Conservation (phyloP, 2,797 vertebrate species). For the Hozukius guyotensis region DNA sequence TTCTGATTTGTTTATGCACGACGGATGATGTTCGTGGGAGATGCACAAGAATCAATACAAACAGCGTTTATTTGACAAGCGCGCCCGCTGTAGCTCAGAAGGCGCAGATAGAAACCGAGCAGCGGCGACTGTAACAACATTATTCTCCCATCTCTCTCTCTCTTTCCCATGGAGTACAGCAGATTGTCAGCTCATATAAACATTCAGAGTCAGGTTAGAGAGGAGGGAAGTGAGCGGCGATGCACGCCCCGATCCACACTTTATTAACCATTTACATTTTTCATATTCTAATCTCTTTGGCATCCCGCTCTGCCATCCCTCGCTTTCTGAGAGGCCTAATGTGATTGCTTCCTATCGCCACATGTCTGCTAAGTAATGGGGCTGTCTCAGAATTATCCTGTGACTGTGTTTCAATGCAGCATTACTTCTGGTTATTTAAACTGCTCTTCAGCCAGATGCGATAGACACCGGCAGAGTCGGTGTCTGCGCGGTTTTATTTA, state of each 20-base stretch:
- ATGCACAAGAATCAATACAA: conserved; percentile 32
- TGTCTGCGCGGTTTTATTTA: neutral
- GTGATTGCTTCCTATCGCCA: conserved; percentile 26
- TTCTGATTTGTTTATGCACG: conserved; percentile 32
- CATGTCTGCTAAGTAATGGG: conserved; percentile 32
- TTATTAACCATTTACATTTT: conserved; percentile 62
- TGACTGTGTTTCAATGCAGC: neutral
- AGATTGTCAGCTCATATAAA: conserved; percentile 39
- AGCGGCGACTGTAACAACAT: conserved; percentile 37
- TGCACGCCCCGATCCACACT: conserved; percentile 20
- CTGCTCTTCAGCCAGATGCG: neutral
- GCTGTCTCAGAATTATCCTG: conserved; percentile 19
- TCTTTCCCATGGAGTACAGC: neutral
- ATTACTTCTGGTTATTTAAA: conserved; percentile 25
- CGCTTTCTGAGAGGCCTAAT: conserved; percentile 34
- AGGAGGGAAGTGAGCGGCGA: conserved; percentile 20
- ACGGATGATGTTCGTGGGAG: conserved; percentile 8
- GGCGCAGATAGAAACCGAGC: conserved; percentile 11
- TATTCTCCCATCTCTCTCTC: conserved; percentile 23
- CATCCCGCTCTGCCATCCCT: conserved; percentile 33
- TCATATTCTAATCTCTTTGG: conserved; percentile 43
- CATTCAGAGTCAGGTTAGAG: conserved; percentile 3
- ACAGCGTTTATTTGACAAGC: conserved; percentile 36
- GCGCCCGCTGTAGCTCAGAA: neutral
- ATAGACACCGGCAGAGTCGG: neutral